These are phyloP conservation scores for Aphaenogaster rudis DNA, from an alignment of 1,140 invertebrate species.

Conservation along the genomic window DNA sequence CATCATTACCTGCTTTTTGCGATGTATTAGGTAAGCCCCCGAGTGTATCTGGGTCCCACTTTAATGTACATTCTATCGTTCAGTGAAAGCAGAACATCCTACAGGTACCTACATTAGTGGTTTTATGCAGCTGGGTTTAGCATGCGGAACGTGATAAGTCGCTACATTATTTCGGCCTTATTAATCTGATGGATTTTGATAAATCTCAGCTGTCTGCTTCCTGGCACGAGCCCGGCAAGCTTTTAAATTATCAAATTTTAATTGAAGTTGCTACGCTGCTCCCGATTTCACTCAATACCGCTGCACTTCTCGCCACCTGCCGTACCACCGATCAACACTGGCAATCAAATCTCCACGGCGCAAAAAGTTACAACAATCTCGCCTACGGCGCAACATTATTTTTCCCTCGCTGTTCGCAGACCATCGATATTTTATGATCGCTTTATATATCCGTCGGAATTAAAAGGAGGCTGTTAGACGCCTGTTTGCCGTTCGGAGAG, in stretches of 20 bases:
- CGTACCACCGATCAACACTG: constrained; percentile 23
- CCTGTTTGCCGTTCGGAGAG: neutral
- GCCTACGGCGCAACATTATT: constrained; percentile 26
- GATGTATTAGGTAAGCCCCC: constrained; percentile 1
- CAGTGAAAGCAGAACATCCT: constrained; percentile 59
- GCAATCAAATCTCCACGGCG: constrained; percentile 20
- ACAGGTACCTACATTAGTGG: constrained; percentile 14
- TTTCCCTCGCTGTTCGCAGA: constrained; percentile 12
- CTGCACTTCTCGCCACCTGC: constrained; percentile 31
- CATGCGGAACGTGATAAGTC: constrained; percentile 42
- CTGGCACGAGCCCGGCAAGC: constrained; percentile 11
- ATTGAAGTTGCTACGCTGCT: constrained; percentile 15
- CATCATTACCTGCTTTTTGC: neutral
- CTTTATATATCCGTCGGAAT: neutral
- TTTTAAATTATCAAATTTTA: constrained; percentile 35
- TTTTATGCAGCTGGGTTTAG: constrained; percentile 28
- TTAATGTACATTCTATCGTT: constrained; percentile 38
- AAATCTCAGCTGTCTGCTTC: constrained; percentile 18
- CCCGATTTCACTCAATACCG: constrained; percentile 25
- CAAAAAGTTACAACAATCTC: constrained; percentile 23
- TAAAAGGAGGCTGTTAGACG: constrained; percentile 30
- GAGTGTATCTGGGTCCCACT: constrained; percentile 14
- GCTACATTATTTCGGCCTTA: constrained; percentile 44
- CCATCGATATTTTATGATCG: constrained; percentile 23
- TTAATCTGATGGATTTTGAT: constrained; percentile 47